Evolutionary conservation across 2,113 vertebrate species (phyloP), one percentile per base, ranked within the genome.

Genomic region (Hoplias malabaricus): DNA sequence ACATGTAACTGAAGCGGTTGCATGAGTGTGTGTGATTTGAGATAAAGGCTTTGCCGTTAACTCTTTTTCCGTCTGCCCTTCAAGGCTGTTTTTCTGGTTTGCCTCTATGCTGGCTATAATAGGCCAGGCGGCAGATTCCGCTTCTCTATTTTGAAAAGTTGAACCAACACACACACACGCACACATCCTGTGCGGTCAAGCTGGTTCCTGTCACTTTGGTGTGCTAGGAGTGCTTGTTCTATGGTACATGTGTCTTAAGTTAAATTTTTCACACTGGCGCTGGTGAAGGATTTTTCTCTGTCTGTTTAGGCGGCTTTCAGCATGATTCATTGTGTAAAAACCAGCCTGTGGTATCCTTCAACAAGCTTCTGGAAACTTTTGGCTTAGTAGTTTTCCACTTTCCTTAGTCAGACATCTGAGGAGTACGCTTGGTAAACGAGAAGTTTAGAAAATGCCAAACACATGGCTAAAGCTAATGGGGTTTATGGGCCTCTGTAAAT

Each of bases 161-260:
- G 54, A 71, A 71, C 5, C 59, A 25, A 5, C 38, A 63, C 34
- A 53, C 12, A 67, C n/a, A 34, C 13, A 11, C 61, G 27, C 50
- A 46, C n/a, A 68, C 78, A 56, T 83, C 78, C 78, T 83, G 72
- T 73, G 82, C 74, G 82, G 78, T 53, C 25, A 11, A 40, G 16
- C 66, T 21, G 38, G 65, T 73, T 80, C 73, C 73, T 82, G 71
- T 68, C 66, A 54, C 25, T 69, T 43, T 21, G 11, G 50, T 72
- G 27, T n/a, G 34, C 43, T 46, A 67, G 31, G 29, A 56, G 36
- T n/a, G 19, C 56, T 34, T 40, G 31, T 10, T 23, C n/a, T 10
- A 42, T 54, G 14, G 16, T 73, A 72, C 36, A 77, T 29, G 13
- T 13, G 13, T 2, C 36, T 25, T 25, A 16, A 33, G 11, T 25